Base-by-base conservation (phyloP, 2,113 vertebrate species). In the Eidolon helvum region DNA sequence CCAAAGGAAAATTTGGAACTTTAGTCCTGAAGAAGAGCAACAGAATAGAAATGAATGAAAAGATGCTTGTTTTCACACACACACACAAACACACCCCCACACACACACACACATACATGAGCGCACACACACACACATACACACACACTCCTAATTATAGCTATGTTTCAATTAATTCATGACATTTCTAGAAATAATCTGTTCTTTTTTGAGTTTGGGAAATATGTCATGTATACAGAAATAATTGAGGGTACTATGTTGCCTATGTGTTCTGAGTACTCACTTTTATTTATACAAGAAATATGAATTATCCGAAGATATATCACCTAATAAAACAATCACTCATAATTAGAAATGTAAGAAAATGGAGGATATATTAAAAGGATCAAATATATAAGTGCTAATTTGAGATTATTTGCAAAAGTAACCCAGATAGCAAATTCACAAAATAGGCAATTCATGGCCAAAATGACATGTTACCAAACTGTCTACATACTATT, bases 341-440 rank as follows among this genome's bases (percentile, higher is more conserved):
- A 38, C 50, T 90, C 48, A 40, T 69, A 95, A 71, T 74, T 78
- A 92, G 45, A 61, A 97, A 95, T 18, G 72, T 57, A 48, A 74
- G 48, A 28, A 94, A 94, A 59, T 50, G 8, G 16, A 16, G 12
- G 15, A 84, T 43, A 66, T 35, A 35, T 83, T 90, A 11, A 53
- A 92, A 80, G 15, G 4, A 69, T 82, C 38, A 71, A 16, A 87
- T 0, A 71, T 10, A 69, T 50, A 50, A 50, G 15, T 5, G 12
- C 10, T 53, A 82, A 91, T 86, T 94, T 14, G 53, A 61, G 21
- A 88, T 71, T 24, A 91, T 55, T 97, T 91, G 38, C 63, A 71
- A 55, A 92, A 94, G 84, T 14, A 74, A 86, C 15, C 33, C 38
- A 86, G 38, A 35, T 1, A 65, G n/a, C 10, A 78, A n/a, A 83